These are phyloP conservation scores for Actenoides lindsayi DNA, from an alignment of 2,113 vertebrate genomes.

Conservation along the genomic window DNA sequence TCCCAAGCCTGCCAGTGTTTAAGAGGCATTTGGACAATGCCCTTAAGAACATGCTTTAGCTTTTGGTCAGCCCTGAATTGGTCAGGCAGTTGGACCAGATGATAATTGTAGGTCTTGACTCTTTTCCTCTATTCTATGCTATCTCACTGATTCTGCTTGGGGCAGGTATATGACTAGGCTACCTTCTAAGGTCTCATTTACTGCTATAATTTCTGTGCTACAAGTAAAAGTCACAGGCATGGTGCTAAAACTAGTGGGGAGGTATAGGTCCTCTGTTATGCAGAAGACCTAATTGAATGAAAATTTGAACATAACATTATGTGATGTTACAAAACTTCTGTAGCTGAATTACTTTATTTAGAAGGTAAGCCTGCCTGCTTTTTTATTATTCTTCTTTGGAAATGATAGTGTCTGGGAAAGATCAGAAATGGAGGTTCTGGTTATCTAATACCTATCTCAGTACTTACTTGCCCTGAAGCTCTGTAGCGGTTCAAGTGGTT, in stretches of 20 bases:
- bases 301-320: background rate
- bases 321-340: background rate
- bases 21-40: background rate
- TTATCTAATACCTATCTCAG: slow-evolving; percentile 72
- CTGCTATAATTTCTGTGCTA: background rate
- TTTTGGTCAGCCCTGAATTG: background rate
- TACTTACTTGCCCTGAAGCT: slow-evolving; percentile 60
- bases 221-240: background rate
- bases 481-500: slow-evolving; percentile 28
- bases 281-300: background rate
- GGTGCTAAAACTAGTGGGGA: background rate
- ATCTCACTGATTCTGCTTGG: background rate
- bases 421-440: slow-evolving; percentile 32
- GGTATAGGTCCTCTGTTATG: background rate
- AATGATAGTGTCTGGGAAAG: background rate
- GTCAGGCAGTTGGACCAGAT: background rate
- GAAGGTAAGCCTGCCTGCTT: background rate
- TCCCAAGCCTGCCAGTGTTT: background rate
- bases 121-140: background rate
- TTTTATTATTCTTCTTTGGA: background rate
- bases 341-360: background rate
- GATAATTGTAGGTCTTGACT: background rate
- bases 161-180: background rate
- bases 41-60: background rate
- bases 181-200: background rate